Conservation (phyloP, 2,797 vertebrate genomes). For the Enteromius viviparus region DNA sequence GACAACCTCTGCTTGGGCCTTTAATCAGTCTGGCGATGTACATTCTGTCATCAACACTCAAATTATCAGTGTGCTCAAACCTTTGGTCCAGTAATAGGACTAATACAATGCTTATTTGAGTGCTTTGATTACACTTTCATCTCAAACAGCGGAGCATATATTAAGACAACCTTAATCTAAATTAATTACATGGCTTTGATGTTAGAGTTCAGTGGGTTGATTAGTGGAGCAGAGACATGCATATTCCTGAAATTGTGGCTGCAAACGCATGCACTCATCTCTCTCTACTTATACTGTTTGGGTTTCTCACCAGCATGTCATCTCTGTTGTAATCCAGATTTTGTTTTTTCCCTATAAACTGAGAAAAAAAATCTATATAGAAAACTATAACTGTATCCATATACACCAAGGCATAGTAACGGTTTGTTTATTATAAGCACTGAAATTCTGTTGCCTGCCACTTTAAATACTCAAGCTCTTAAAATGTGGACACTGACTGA, state of each 20-base stretch:
- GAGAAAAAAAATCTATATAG: not conserved
- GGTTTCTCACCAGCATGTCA: not conserved
- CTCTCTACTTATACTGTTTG: not conserved
- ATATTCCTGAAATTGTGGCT: not conserved
- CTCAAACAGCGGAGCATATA: constrained; percentile 30
- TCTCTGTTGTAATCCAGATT: constrained; percentile 4
- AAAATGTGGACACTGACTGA: not conserved
- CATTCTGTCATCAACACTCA: constrained; percentile 22
- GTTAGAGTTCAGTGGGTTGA: constrained; percentile 40
- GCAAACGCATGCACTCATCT: constrained; percentile 4
- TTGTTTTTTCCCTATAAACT: not conserved
- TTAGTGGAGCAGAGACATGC: constrained; percentile 20
- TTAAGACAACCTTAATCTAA: constrained; percentile 37
- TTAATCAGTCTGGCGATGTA: constrained; percentile 19
- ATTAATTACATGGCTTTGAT: constrained; percentile 47
- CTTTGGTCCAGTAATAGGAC: constrained; percentile 17
- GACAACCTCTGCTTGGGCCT: constrained; percentile 9
- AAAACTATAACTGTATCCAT: not conserved
- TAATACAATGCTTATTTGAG: constrained; percentile 35
- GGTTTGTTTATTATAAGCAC: not conserved
- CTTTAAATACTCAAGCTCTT: not conserved
- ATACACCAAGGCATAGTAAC: not conserved
- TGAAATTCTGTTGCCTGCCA: not conserved
- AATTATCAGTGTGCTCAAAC: constrained; percentile 26
- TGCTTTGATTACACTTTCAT: constrained; percentile 42